Percentiles rank a stretch among this genome's conserved stretches.
These are phyloP conservation scores for Orthosia gothica DNA, from an alignment of 2,888 invertebrate species.

Conservation along the genomic window DNA sequence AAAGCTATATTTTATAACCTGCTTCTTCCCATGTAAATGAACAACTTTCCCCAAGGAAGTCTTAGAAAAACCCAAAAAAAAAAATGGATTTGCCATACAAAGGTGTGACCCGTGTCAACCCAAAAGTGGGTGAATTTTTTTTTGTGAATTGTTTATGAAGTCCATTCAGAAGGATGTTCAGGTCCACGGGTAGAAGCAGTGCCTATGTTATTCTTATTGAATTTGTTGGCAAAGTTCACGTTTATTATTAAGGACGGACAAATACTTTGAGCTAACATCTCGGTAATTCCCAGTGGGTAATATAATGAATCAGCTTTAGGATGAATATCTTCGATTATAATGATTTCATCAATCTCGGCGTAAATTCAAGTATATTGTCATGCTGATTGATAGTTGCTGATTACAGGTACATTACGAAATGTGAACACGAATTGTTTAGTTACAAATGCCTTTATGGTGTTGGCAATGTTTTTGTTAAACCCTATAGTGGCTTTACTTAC, in stretches of 20 bases:
- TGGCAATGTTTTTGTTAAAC: constrained; percentile 9
- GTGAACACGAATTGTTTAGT: constrained; percentile 43
- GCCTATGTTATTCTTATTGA: too few species aligned
- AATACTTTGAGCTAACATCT: constrained; percentile 11
- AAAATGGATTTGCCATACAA: too few species aligned
- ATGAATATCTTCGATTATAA: constrained; percentile 62
- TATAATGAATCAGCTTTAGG: constrained; percentile 31
- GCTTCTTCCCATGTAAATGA: too few species aligned
- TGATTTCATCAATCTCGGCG: constrained; percentile 60
- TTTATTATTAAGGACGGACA: not conserved
- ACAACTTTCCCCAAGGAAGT: too few species aligned
- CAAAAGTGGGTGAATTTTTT: too few species aligned
- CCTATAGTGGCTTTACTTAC: not conserved
- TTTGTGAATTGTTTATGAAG: too few species aligned
- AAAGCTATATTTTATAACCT: too few species aligned
- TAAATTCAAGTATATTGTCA: constrained; percentile 59
- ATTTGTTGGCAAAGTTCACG: not conserved
- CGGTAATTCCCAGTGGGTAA: constrained; percentile 30
- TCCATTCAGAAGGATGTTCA: too few species aligned
- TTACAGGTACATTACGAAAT: constrained; percentile 49
- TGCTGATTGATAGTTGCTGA: constrained; percentile 57
- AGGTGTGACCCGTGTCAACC: too few species aligned
- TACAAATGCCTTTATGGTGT: constrained; percentile 12
- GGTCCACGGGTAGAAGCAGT: too few species aligned
- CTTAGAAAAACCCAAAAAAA: too few species aligned